These are phyloP conservation scores for Aleiodes alternator DNA, from an alignment of 2,888 invertebrate species.

Conservation along the genomic window DNA sequence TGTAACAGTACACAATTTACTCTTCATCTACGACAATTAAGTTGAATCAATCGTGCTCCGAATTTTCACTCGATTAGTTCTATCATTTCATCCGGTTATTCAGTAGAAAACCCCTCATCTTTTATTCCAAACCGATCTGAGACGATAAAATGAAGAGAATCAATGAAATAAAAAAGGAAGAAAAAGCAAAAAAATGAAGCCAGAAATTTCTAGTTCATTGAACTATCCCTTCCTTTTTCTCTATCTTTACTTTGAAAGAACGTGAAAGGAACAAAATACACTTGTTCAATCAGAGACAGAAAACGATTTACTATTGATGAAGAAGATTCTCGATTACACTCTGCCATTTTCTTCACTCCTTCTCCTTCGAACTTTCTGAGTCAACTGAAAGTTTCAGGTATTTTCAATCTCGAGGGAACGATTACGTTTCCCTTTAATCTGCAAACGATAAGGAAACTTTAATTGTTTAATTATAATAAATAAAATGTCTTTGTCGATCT, in stretches of 20 bases:
- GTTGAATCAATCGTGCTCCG: slow-evolving; percentile 29
- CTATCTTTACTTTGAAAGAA: slow-evolving; percentile 17
- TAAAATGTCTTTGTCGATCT: no score
- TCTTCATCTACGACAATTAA: slow-evolving; percentile 29
- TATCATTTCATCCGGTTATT: slow-evolving; percentile 22
- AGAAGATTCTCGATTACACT: not conserved
- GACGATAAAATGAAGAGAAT: slow-evolving; percentile 18
- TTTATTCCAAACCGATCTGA: slow-evolving; percentile 9
- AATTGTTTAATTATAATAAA: no score
- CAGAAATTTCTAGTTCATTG: slow-evolving; percentile 41
- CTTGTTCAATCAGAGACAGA: slow-evolving; percentile 26
- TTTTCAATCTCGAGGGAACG: no score
- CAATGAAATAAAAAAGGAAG: slow-evolving; percentile 19
- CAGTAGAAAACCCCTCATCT: slow-evolving; percentile 6
- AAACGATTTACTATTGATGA: slow-evolving; percentile 27
- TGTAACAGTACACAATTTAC: slow-evolving; percentile 18
- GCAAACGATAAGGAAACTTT: no score
- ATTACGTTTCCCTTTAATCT: no score
- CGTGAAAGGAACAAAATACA: slow-evolving; percentile 30
- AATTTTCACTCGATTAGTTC: slow-evolving; percentile 29
- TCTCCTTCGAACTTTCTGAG: not conserved
- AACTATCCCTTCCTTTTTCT: not conserved
- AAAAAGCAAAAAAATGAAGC: not conserved
- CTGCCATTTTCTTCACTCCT: not conserved
- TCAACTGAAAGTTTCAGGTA: no score